Percentiles rank a stretch among this genome's conserved stretches.
phyloP scores from a whole-genome alignment of 1,140 invertebrate species.

The Papilio polytes region DNA sequence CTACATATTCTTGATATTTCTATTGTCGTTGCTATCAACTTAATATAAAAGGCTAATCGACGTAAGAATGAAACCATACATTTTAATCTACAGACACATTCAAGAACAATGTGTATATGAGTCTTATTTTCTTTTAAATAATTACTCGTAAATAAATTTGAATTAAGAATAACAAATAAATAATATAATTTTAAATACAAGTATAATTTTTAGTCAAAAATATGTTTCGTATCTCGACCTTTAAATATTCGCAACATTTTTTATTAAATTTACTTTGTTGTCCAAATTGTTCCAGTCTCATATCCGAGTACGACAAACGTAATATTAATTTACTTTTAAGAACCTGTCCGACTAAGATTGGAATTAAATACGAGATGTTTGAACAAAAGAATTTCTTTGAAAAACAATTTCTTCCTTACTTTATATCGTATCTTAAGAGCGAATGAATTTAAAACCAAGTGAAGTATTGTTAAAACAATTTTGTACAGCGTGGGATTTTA shows the following conservation, averaged over 20 bases:
- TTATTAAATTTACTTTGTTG: slow-evolving; percentile 25
- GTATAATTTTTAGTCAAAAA: not conserved
- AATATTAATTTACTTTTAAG: slow-evolving; percentile 35
- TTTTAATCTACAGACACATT: not conserved
- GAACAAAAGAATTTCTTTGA: slow-evolving; percentile 12
- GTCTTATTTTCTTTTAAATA: not conserved
- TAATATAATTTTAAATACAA: not conserved
- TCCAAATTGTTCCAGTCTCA: not conserved
- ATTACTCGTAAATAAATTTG: not conserved
- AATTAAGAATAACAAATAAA: not conserved
- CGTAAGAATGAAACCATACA: not conserved
- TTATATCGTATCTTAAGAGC: slow-evolving; percentile 15
- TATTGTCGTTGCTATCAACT: not conserved
- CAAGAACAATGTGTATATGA: not conserved
- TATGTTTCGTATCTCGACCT: not conserved
- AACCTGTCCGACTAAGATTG: slow-evolving; percentile 12
- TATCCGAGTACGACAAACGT: slow-evolving; percentile 22
- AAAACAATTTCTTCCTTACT: slow-evolving; percentile 21
- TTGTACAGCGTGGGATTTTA: not conserved
- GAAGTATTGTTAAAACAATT: slow-evolving; percentile 27
- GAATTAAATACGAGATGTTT: slow-evolving; percentile 19
- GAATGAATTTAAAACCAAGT: slow-evolving; percentile 23
- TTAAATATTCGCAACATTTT: not conserved
- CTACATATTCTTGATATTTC: not conserved
- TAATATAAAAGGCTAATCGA: not conserved